Conservation (phyloP, 2,888 invertebrate genomes). For the Zygaena filipendulae region DNA sequence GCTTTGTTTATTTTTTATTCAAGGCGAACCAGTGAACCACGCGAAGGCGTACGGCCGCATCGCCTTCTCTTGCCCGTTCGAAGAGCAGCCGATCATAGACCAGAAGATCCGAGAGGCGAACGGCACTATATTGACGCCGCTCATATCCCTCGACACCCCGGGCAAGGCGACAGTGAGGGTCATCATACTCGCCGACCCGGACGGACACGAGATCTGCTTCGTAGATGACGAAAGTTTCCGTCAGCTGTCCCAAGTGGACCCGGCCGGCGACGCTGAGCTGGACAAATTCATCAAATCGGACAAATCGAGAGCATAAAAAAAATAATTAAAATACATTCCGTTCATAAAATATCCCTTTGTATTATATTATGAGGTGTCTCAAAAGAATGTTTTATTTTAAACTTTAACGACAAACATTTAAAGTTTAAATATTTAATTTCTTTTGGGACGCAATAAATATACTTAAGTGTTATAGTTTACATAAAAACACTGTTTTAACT, state of each 20-base stretch:
- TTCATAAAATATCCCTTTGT: too few relatives aligned
- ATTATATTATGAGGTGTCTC: too few relatives aligned
- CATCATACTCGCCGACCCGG: slow-evolving; percentile 96
- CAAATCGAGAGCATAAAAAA: slow-evolving; percentile 59
- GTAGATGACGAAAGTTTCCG: slow-evolving; percentile 96
- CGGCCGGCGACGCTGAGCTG: slow-evolving; percentile 81
- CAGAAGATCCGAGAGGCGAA: slow-evolving; percentile 75
- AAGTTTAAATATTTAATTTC: too few relatives aligned
- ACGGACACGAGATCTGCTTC: slow-evolving; percentile 98
- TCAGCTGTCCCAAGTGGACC: slow-evolving; percentile 87
- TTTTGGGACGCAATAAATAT: too few relatives aligned
- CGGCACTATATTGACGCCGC: slow-evolving; percentile 85
- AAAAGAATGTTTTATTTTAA: too few relatives aligned
- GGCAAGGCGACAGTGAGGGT: slow-evolving; percentile 97
- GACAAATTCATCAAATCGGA: slow-evolving; percentile 80
- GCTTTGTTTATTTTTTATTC: too few relatives aligned
- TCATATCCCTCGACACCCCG: slow-evolving; percentile 94
- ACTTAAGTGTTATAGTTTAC: too few relatives aligned
- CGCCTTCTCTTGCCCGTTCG: slow-evolving; percentile 89
- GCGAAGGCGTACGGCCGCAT: slow-evolving; percentile 95
- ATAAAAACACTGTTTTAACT: too few relatives aligned
- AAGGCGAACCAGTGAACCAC: slow-evolving; percentile 77
- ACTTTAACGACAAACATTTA: too few relatives aligned
- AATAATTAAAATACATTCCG: too few relatives aligned
- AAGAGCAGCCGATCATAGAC: slow-evolving; percentile 81